Conservation (phyloP, 2,888 invertebrate species). For the Nysson spinosus region DNA sequence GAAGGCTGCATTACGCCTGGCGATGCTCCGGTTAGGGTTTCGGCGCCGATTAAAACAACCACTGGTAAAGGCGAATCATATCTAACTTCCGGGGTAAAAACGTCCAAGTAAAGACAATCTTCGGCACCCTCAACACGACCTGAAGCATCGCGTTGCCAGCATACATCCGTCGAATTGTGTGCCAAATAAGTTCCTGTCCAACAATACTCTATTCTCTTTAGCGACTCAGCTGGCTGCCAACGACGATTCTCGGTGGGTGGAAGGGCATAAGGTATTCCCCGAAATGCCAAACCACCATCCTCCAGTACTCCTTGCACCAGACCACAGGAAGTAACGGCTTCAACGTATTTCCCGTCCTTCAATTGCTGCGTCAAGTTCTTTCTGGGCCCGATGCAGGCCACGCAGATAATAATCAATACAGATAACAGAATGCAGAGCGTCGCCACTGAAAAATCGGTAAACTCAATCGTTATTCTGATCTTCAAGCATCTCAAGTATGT, state of each 20-base stretch:
- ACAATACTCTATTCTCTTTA: constrained; percentile 84
- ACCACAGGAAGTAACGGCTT: constrained; percentile 88
- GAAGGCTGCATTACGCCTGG: constrained; percentile 87
- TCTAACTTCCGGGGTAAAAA: constrained; percentile 88
- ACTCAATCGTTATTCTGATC: not conserved
- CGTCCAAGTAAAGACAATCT: constrained; percentile 90
- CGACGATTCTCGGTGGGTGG: constrained; percentile 85
- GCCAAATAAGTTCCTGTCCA: constrained; percentile 87
- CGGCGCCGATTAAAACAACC: constrained; percentile 89
- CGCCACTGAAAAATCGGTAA: constrained; percentile 64
- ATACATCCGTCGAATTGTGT: constrained; percentile 83
- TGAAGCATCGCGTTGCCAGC: constrained; percentile 85
- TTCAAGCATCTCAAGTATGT: too few species aligned
- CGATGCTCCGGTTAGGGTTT: constrained; percentile 87
- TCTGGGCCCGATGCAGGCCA: constrained; percentile 81
- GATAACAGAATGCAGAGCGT: constrained; percentile 80
- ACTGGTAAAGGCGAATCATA: constrained; percentile 90
- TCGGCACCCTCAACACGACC: constrained; percentile 85
- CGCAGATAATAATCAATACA: constrained; percentile 82
- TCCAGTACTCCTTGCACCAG: constrained; percentile 87
- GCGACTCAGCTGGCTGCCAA: constrained; percentile 84
- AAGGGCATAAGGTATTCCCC: constrained; percentile 89
- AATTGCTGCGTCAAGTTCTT: constrained; percentile 81
- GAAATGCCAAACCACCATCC: constrained; percentile 88
- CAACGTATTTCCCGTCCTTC: constrained; percentile 85